Evolutionary conservation across 2,888 invertebrate genomes (phyloP), one percentile per base, ranked within the genome.

Genomic region (Pterostichus niger): DNA sequence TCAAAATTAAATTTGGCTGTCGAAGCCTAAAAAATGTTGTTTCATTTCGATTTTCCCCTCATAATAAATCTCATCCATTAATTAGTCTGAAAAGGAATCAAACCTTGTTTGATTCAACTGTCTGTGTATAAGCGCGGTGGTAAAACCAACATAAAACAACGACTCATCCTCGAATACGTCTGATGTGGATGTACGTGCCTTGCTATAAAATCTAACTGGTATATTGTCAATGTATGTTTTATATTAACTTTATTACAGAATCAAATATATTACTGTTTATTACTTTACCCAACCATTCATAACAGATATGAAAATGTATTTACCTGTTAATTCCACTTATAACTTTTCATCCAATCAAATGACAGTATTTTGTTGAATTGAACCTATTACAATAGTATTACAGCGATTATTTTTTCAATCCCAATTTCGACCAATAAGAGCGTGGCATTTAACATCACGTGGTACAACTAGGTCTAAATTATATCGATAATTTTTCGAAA

Each of bases 21-120:
- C 40, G 40, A 40, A 40, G 40, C 40, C 40, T 40, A 40, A 40
- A 40, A 40, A 40, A 40, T 3, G 40, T 40, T 40, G 0, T 40
- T 10, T 44, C 68, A 11, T 40, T 44, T 71, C 44, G 44, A 68
- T 71, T 44, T 35, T 44, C 40, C 68, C 44, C 15, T 71, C 68
- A 71, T 44, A 71, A 71, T 71, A 71, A 71, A 71, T 71, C 68
- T 71, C 68, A 40, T 71, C 68, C 68, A 71, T 71, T 71, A 71
- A 71, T 71, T 71, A 71, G 40, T 9, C 44, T 40, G 13, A 17
- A 44, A 44, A 71, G 44, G 17, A 71, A 44, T 44, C 40, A 40
- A 71, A 35, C 9, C 40, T 15, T 15, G 33, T 24, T 35, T 35
- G 35, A 35, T 35, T 35, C 35, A 15, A 13, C 10, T 17, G 56